phyloP scores from a whole-genome alignment of 2,113 vertebrate species.

The Forbesichthys papilliferus region DNA sequence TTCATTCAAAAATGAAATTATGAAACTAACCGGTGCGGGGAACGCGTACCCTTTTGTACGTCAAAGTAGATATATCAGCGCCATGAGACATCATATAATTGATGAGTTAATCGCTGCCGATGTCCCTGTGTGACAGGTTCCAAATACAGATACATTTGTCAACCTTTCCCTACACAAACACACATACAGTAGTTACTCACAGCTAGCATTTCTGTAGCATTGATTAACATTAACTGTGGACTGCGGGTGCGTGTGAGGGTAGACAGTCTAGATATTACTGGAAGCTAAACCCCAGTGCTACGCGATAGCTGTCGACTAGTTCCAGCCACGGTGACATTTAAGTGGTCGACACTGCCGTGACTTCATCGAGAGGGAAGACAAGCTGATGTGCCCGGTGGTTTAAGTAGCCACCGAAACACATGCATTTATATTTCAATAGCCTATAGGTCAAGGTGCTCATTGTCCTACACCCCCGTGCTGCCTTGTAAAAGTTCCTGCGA shows the following conservation, averaged over 20 bases:
- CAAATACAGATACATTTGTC: background rate
- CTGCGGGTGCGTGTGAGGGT: constrained; percentile 24
- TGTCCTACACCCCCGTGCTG: no score
- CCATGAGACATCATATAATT: no score
- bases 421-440: background rate
- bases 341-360: constrained; percentile 33
- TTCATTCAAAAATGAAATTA: constrained; percentile 67
- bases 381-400: constrained; percentile 58
- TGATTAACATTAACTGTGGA: constrained; percentile 35
- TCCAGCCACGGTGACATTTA: constrained; percentile 57
- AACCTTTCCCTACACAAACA: background rate
- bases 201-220: constrained; percentile 58
- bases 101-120: no score
- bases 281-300: constrained; percentile 49
- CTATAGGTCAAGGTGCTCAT: no score
- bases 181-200: constrained; percentile 7
- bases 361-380: constrained; percentile 38
- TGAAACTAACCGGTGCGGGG: constrained; percentile 46
- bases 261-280: constrained; percentile 64
- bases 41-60: constrained; percentile 13
- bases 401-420: constrained; percentile 4
- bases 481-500: no score
- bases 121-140: no score
- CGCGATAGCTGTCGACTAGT: constrained; percentile 20
- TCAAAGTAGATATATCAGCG: constrained; percentile 21